A percentile compares a stretch with the other conserved stretches of the same genome.
Evolutionary conservation across 2,797 vertebrate species (phyloP).

Genomic region (Rhinoraja longicauda): DNA sequence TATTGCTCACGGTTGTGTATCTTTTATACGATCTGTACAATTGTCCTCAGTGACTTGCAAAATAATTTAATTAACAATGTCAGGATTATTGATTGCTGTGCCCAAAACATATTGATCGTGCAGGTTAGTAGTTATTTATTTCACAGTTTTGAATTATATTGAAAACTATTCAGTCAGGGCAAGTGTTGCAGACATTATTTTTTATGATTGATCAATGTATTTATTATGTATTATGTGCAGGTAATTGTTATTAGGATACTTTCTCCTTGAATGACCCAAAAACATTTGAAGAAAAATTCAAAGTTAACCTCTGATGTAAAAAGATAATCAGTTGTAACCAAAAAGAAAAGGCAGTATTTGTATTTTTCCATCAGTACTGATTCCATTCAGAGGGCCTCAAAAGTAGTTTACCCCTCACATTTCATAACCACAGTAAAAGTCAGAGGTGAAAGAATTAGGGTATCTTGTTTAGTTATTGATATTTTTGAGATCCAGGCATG

Average conservation of each 20-base stretch:
- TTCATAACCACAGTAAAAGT: not conserved
- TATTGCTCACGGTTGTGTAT: conserved; percentile 11
- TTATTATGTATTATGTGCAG: no score
- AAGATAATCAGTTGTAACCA: not conserved
- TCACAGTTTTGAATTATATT: conserved; percentile 3
- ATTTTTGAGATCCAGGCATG: no score
- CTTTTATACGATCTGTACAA: not conserved
- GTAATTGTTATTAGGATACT: not conserved
- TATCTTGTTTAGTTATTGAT: no score
- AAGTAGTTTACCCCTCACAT: not conserved
- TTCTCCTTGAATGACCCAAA: not conserved
- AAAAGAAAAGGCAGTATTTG: not conserved
- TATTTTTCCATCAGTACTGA: not conserved
- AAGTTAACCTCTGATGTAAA: not conserved
- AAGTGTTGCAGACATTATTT: not conserved
- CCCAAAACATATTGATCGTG: not conserved
- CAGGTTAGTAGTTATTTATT: not conserved
- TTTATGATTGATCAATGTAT: not conserved
- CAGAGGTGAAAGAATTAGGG: not conserved
- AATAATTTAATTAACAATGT: not conserved
- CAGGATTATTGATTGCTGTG: not conserved
- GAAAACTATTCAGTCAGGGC: not conserved
- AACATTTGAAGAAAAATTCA: not conserved
- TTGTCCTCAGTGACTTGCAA: not conserved
- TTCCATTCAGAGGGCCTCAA: not conserved